Evolutionary conservation across 2,888 invertebrate genomes (phyloP), one percentile per base, ranked within the genome.

Genomic region (Plagodis dolabraria): DNA sequence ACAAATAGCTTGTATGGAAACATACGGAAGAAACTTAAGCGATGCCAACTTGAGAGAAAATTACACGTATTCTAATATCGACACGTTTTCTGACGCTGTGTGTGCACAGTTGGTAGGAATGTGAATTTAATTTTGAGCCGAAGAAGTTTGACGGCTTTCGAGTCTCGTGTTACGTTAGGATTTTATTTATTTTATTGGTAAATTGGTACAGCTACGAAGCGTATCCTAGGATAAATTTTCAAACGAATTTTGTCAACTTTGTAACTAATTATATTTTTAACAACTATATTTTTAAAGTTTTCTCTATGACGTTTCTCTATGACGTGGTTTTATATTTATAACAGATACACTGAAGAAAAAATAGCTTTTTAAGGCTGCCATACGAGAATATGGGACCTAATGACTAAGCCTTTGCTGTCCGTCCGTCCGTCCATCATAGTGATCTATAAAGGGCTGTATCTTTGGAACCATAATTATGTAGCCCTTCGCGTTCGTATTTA

Each of bases 41-140:
- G 43, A 5, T 72, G 71, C 74, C 73, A 76, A 78, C 76, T 76
- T 73, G 64, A 45, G 74, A 68, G 76, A 76, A 77, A 81, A 72
- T 65, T 73, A 70, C 64, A 67, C 68, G 65, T 53, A 53, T 47
- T 33, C 40, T 5, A 40, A 40, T 42, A 51, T 8, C 7, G 11
- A 47, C 34, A 34, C 12, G 49, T 57, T 62, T 44, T 48, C 10
- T 57, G 49, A 53, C 40, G 60, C 45, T 53, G 33, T 22, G 58
- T 62, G 57, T 57, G 46, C 51, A n/a, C 60, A 61, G 63, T 57
- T 52, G 50, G 52, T 46, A 53, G 58, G 63, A 57, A 57, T 57
- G 62, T 65, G 67, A 68, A 65, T 64, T 68, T 65, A 68, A 70
- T 70, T 71, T 69, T 49, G 64, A 61, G 46, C 57, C 53, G 56